Evolutionary conservation across 2,888 invertebrate genomes (phyloP).

Genomic region (Mythimna impura): DNA sequence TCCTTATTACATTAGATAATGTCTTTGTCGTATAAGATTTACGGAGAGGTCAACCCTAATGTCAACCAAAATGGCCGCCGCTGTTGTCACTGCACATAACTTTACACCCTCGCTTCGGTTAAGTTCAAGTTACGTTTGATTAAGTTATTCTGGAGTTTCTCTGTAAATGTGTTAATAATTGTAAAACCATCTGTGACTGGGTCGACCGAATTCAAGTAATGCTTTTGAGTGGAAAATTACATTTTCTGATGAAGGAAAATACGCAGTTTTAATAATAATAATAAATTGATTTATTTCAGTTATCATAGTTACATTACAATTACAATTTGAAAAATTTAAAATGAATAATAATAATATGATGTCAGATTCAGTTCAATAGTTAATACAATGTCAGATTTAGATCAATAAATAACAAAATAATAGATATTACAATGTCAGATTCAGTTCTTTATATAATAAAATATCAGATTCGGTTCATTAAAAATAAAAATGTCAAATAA

Average conservation of each 20-base stretch:
- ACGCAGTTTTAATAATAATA: slow-evolving; percentile 35
- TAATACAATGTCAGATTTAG: too few species aligned
- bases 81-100: slow-evolving; percentile 33
- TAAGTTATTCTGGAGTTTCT: slow-evolving; percentile 32
- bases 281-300: too few species aligned
- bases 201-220: slow-evolving; percentile 6
- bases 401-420: too few species aligned
- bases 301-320: too few species aligned
- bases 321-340: too few species aligned
- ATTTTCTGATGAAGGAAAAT: slow-evolving; percentile 24
- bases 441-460: too few species aligned
- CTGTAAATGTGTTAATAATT: slow-evolving; percentile 41
- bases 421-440: too few species aligned
- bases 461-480: too few species aligned
- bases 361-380: too few species aligned
- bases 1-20: slow-evolving; percentile 41
- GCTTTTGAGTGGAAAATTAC: slow-evolving; percentile 38
- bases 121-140: slow-evolving; percentile 47
- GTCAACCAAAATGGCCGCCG: slow-evolving; percentile 40
- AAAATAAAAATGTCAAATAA: too few species aligned
- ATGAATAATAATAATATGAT: too few species aligned
- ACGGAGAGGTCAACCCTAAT: slow-evolving; percentile 33
- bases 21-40: slow-evolving; percentile 33
- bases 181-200: slow-evolving; percentile 17
- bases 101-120: slow-evolving; percentile 30